Percentiles rank a stretch among this genome's conserved stretches.
Conservation (phyloP, 2,888 invertebrate species). For the Eupithecia pulchellata region DNA sequence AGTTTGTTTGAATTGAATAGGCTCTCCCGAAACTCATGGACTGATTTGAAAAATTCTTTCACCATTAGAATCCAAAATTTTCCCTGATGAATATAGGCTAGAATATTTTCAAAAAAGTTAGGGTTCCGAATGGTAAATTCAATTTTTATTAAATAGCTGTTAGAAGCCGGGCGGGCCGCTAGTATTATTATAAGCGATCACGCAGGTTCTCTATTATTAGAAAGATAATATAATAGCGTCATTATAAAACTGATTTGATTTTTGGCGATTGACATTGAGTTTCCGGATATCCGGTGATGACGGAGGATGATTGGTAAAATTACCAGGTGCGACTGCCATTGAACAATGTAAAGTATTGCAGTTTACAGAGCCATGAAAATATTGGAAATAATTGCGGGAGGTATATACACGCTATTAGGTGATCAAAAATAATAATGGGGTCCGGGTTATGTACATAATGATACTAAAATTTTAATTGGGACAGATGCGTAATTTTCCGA, state of each 20-base stretch:
- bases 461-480: neutral
- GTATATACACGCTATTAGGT: neutral
- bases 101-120: too few relatives aligned
- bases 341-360: constrained; percentile 4
- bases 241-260: constrained; percentile 26
- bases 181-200: constrained; percentile 16
- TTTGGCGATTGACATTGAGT: constrained; percentile 52
- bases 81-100: too few relatives aligned
- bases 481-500: neutral
- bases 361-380: neutral
- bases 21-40: too few relatives aligned
- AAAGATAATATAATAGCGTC: constrained; percentile 5
- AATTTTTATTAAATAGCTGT: too few relatives aligned
- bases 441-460: constrained; percentile 5
- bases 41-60: too few relatives aligned
- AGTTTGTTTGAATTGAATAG: too few relatives aligned
- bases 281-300: constrained; percentile 51
- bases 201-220: constrained; percentile 11
- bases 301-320: constrained; percentile 54
- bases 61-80: too few relatives aligned
- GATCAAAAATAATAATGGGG: constrained; percentile 3
- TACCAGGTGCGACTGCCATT: constrained; percentile 28
- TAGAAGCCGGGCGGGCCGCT: too few relatives aligned
- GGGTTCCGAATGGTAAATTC: too few relatives aligned
- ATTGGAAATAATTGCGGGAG: neutral